phyloP scores from a whole-genome alignment of 2,888 invertebrate species.

The Cheilosia pagana region DNA sequence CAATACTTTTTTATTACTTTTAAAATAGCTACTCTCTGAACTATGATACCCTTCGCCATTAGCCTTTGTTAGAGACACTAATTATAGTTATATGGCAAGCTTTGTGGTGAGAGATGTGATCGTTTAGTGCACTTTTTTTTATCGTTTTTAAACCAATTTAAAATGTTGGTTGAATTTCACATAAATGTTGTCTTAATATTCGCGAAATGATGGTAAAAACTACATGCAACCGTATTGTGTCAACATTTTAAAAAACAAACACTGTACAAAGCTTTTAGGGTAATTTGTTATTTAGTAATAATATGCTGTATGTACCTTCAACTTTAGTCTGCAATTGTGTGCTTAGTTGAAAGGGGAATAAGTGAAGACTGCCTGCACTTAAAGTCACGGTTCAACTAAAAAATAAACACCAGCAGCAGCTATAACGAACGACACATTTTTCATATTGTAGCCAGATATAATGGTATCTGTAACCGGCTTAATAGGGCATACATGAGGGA shows the following conservation, averaged over 20 bases:
- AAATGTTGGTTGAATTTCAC: too few species aligned
- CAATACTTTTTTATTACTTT: background rate
- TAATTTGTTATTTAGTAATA: background rate
- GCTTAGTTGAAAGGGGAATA: conserved; percentile 15
- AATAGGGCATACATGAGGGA: background rate
- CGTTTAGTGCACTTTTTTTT: too few species aligned
- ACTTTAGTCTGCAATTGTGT: conserved; percentile 6
- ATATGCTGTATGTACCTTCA: conserved; percentile 32
- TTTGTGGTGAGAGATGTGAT: too few species aligned
- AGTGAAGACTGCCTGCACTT: conserved; percentile 63
- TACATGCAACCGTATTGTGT: background rate
- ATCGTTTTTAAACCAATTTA: too few species aligned
- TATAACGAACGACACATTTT: conserved; percentile 2
- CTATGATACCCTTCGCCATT: too few species aligned
- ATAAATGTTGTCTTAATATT: too few species aligned
- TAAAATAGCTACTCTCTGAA: too few species aligned
- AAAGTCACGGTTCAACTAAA: conserved; percentile 54
- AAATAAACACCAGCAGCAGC: conserved; percentile 5
- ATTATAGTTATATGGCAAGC: too few species aligned
- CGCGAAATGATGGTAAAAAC: too few species aligned
- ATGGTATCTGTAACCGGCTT: conserved; percentile 2
- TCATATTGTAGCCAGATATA: background rate
- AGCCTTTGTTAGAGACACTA: too few species aligned
- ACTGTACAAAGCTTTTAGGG: conserved; percentile 5
- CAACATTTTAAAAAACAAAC: conserved; percentile 3